Conservation (phyloP, 2,888 invertebrate species). For the Agriopis aurantiaria region DNA sequence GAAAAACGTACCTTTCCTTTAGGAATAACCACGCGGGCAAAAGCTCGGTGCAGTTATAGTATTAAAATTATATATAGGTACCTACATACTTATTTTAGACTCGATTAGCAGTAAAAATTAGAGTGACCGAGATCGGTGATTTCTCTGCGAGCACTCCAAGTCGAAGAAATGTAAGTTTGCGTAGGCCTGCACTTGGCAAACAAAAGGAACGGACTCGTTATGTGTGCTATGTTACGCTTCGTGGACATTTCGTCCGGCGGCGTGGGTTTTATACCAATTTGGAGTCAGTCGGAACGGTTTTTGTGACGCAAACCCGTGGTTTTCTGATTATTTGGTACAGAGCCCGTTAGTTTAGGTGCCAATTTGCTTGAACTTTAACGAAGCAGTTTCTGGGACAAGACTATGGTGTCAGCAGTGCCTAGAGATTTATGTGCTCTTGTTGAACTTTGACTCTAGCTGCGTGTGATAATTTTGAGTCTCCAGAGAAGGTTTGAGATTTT, state of each 20-base stretch:
- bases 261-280: conserved; percentile 67
- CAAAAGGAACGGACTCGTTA: conserved; percentile 60
- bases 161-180: conserved; percentile 39
- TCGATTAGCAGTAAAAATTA: neutral
- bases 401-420: conserved; percentile 34
- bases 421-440: conserved; percentile 33
- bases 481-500: conserved; percentile 3
- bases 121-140: conserved; percentile 17
- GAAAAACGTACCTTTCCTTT: no score
- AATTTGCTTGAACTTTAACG: conserved; percentile 49
- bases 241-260: conserved; percentile 60
- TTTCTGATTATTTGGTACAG: conserved; percentile 74
- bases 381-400: conserved; percentile 44
- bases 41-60: no score
- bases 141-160: conserved; percentile 36
- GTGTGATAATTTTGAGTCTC: conserved; percentile 17
- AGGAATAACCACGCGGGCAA: no score
- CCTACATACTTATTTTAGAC: no score
- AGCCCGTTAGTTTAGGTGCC: conserved; percentile 74
- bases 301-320: conserved; percentile 63
- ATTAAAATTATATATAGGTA: no score
- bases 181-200: conserved; percentile 48
- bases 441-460: conserved; percentile 35
- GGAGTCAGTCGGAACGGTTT: conserved; percentile 67
- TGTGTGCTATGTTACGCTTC: conserved; percentile 67